Evolutionary conservation across 2,888 invertebrate genomes (phyloP).

Genomic region (Lomographa bimaculata): DNA sequence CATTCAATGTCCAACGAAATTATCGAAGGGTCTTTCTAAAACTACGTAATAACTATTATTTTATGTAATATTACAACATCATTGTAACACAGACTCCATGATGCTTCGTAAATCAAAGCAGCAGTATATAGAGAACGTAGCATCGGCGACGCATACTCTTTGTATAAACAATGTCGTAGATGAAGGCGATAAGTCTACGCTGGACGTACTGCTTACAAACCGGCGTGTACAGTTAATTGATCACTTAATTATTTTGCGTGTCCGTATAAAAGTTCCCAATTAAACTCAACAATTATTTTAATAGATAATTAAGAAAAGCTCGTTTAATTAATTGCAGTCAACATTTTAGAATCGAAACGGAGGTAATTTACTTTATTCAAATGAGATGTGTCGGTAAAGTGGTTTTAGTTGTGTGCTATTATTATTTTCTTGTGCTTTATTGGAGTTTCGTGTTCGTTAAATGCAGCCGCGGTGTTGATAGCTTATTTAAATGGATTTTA

Average conservation of each 20-base stretch:
- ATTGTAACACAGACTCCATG: too few relatives aligned
- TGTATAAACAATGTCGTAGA: constrained; percentile 59
- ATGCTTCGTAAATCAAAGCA: constrained; percentile 23
- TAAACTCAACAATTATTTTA: constrained; percentile 75
- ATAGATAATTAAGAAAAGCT: constrained; percentile 78
- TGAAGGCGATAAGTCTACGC: constrained; percentile 56
- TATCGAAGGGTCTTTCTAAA: too few relatives aligned
- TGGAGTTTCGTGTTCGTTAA: constrained; percentile 76
- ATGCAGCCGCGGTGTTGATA: constrained; percentile 56
- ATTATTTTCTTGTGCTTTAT: constrained; percentile 78
- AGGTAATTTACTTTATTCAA: constrained; percentile 78
- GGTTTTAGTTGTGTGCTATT: constrained; percentile 76
- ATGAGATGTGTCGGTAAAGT: constrained; percentile 72
- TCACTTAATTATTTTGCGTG: constrained; percentile 80
- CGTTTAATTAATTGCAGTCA: constrained; percentile 73
- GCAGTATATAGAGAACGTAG: too few relatives aligned
- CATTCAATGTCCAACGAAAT: too few relatives aligned
- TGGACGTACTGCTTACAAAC: constrained; percentile 62
- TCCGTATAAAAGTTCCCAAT: constrained; percentile 72
- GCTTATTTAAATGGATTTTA: constrained; percentile 73
- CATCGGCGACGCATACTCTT: constrained; percentile 41
- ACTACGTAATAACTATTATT: too few relatives aligned
- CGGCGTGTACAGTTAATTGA: constrained; percentile 75
- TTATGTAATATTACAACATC: too few relatives aligned
- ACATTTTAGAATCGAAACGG: constrained; percentile 63